Percentiles rank a stretch among this genome's conserved stretches.
phyloP scores from a whole-genome alignment of 2,113 vertebrate species.

The Copsychus sechellarum region DNA sequence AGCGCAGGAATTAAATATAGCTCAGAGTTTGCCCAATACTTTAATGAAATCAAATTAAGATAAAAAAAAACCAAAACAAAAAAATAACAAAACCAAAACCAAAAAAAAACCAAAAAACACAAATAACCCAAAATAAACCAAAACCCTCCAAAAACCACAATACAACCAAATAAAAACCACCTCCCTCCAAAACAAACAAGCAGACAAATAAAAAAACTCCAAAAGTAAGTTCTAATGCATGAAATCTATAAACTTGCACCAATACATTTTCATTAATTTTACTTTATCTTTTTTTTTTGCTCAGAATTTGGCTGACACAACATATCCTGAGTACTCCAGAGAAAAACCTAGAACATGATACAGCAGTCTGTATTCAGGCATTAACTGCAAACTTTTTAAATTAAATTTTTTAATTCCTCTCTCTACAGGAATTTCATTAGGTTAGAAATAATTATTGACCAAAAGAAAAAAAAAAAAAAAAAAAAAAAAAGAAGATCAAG shows the following conservation, averaged over 20 bases:
- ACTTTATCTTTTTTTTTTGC: not conserved
- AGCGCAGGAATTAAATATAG: not conserved
- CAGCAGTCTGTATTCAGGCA: not conserved
- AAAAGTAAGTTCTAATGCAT: accelerated
- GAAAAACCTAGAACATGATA: not conserved
- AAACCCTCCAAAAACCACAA: not conserved
- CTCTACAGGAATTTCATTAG: not conserved
- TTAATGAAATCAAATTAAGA: not conserved
- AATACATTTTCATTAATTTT: not conserved
- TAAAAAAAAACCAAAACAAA: too few species aligned
- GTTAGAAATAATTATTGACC: not conserved
- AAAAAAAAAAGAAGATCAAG: too few species aligned
- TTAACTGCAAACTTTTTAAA: not conserved
- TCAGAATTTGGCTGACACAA: not conserved
- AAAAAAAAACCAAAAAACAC: not conserved
- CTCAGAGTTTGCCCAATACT: not conserved
- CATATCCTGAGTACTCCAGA: not conserved
- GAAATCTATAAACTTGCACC: not conserved
- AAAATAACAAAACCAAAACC: too few species aligned
- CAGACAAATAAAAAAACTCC: not conserved
- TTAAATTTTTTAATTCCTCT: not conserved
- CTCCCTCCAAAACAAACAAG: too few species aligned
- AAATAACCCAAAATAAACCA: not conserved
- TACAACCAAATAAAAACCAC: not conserved
- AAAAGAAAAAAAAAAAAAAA: too few species aligned